Conservation (phyloP, 2,797 vertebrate species). For the Rhabdophis nuchalis region DNA sequence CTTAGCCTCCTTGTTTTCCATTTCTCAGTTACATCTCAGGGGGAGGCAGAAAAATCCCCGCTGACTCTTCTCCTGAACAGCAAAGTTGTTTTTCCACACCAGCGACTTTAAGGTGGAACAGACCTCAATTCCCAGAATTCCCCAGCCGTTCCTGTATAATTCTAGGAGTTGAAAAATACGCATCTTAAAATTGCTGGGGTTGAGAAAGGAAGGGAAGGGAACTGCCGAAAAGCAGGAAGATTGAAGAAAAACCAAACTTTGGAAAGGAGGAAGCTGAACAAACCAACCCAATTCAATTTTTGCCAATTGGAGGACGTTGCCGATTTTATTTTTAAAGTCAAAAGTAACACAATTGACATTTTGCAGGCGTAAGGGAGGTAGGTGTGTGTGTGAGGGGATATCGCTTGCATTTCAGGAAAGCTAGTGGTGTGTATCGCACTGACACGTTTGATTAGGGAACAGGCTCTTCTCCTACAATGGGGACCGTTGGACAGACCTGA, state of each 20-base stretch:
- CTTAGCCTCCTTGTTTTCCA: background rate
- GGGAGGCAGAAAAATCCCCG: background rate
- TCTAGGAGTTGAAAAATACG: background rate
- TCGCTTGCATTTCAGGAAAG: background rate
- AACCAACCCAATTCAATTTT: background rate
- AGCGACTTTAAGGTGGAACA: background rate
- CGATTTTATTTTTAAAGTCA: background rate
- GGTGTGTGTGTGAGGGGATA: background rate
- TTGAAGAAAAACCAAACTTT: background rate
- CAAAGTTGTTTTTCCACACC: background rate
- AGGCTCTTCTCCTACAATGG: background rate
- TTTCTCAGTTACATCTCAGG: background rate
- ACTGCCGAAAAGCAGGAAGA: background rate
- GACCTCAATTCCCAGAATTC: background rate
- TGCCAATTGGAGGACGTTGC: background rate
- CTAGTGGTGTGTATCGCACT: background rate
- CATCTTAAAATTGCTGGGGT: background rate
- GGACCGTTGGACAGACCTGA: background rate
- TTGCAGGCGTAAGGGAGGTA: background rate
- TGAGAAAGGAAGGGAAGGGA: background rate
- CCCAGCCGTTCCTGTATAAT: background rate
- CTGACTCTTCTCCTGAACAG: background rate
- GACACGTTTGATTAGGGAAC: background rate
- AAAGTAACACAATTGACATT: background rate
- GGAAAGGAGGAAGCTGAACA: background rate